Base-by-base conservation (phyloP, 2,113 vertebrate genomes). In the Perognathus longimembris region DNA sequence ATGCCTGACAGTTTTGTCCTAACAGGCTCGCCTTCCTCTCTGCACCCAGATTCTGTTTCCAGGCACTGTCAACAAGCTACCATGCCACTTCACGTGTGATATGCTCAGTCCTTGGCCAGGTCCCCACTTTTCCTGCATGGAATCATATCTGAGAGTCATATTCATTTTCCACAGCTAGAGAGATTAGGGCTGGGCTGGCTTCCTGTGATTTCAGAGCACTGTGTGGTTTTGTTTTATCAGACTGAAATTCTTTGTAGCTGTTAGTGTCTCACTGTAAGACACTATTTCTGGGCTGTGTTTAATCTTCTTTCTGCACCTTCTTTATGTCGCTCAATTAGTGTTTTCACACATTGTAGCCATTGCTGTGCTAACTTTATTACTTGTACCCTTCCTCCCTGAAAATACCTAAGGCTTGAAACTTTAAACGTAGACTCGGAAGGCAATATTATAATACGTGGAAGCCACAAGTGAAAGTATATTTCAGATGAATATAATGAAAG, bases 181-280 rank as follows among this genome's bases (percentile, higher is more conserved):
- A 5, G 76, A 91, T 95, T 81, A 90, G 79, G 64, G 40, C 61
- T 34, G 17, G 40, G 76, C 22, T 50, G 7, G 3, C 67, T 67
- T 66, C 15, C n/a, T 50, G 2, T 79, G 57, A n/a, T 76, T 85
- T 83, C 88, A 92, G 85, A 80, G 45, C 79, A 50, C 76, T 64
- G 15, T 8, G 20, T 84, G 87, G 76, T 80, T 91, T 88, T 93
- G 79, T 50, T 92, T 94, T 94, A 96, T 96, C 91, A 81, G 67
- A 32, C 78, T 73, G 83, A 86, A 95, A 90, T 89, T 93, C 93
- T 92, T 91, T 26, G 18, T 42, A 73, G 74, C 76, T 86, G 30
- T 88, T 76, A 20, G 54, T 18, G 11, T 66, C 67, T 86, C 82
- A 36, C 63, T 61, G 14, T 21, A 32, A 7, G 81, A 28, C 61